phyloP scores from a whole-genome alignment of 2,797 vertebrate genomes.

The Sitta carolinensis region DNA sequence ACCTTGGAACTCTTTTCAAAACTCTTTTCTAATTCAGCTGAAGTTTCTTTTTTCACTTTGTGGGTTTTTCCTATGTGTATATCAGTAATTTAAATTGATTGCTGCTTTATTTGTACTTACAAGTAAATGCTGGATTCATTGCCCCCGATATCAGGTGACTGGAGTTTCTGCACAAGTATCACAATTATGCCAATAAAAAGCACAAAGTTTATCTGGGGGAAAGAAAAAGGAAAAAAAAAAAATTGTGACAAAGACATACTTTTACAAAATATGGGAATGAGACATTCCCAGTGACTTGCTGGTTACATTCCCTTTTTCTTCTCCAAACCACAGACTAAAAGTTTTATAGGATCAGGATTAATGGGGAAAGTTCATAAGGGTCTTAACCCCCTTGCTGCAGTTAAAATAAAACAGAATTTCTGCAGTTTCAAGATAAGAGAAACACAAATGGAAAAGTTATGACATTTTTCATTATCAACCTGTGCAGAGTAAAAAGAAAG shows the following conservation, averaged over 20 bases:
- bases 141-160: slow-evolving; percentile 96
- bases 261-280: background rate
- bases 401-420: background rate
- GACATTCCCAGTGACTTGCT: background rate
- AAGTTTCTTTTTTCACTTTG: background rate
- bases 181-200: slow-evolving; percentile 97
- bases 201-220: slow-evolving; percentile 90
- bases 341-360: background rate
- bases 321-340: background rate
- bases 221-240: background rate
- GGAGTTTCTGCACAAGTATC: slow-evolving; percentile 98
- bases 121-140: slow-evolving; percentile 98
- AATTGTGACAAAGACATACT: background rate
- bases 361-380: background rate
- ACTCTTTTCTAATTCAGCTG: background rate
- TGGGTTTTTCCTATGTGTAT: slow-evolving; percentile 66
- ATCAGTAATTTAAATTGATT: slow-evolving; percentile 7
- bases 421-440: background rate
- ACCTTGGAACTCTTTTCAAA: background rate
- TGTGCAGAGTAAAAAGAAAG: background rate
- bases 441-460: background rate
- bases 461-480: background rate
- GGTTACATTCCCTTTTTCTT: background rate
- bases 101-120: slow-evolving; percentile 79
- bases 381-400: background rate